Evolutionary conservation across 2,888 invertebrate genomes (phyloP), one percentile per base, ranked within the genome.

Genomic region (Emmelina monodactyla): DNA sequence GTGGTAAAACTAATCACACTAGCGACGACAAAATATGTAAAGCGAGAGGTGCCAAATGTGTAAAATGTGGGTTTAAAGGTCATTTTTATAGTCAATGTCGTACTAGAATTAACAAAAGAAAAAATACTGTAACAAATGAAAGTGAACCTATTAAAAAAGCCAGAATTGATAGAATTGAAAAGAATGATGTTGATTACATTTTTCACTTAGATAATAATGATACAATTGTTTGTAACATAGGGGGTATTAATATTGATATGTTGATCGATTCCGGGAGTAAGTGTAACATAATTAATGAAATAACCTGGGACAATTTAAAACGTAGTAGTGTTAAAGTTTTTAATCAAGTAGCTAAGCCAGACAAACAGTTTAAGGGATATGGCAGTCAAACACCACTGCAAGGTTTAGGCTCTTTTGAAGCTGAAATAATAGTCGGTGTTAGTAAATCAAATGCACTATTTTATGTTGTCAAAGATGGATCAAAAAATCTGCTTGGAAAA

Each of bases 241-340:
- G 45, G 9, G 40, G 37, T 6, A 37, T 43, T 1, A 25, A 35
- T 1, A 33, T 40, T 6, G 32, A 44, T 1, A 39, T 49, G 37
- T 22, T 46, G 1, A 43, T 49, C 11, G 49, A 47, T 31, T 49
- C 47, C 0, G 47, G 46, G 2, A 38, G 46, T 13, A 45, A 35
- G 30, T 32, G n/a, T 14, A 49, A 47, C 25, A 22, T 49, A 2
- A 37, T 47, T 2, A 36, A 22, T 14, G 43, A 45, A 3, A 31
- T 22, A 12, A 43, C 45, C 1, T 47, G 47, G 45, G 28, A 37
- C 3, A 4, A 30, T 6, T 10, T 46, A 14, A 47, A 50, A 31
- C 2, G 14, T 1, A 22, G n/a, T 2, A 19, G 25, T 10, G 36
- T 40, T 2, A 1, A 4, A 13, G 34, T 40, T 6, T 6, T 4